Evolutionary conservation across 2,888 invertebrate species (phyloP), one percentile per base, ranked within the genome.

Genomic region (Cactoblastis cactorum): DNA sequence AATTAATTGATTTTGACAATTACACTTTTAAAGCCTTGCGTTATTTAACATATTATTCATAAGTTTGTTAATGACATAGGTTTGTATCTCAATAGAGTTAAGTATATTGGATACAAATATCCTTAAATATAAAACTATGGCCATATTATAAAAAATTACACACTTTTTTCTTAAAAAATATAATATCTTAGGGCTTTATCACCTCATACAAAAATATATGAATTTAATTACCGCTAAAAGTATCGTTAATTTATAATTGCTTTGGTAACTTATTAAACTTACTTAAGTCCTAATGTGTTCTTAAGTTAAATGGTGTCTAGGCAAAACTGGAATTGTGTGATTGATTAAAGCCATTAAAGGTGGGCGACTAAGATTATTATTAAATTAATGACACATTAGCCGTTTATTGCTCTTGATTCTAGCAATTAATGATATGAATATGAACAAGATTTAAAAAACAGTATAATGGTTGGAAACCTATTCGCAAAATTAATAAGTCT

Each of bases 201-300:
- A 67, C 69, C 65, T 72, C 57, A 54, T 84, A 83, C 60, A 84
- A 85, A 86, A 83, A 83, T 80, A 84, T 78, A 73, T 71, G 54
- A 69, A 69, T 66, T 63, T 69, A 58, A 63, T 67, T 68, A 60
- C 61, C 56, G 56, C 69, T 73, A 74, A 56, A 66, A 55, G 53
- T 53, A 70, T 62, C 55, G 74, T 77, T 77, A 80, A 64, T 67
- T 28, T 63, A 61, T 49, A 76, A 84, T 84, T 83, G 86, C 88
- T 88, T 88, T 88, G 88, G 88, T 88, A 88, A 88, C 88, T 87
- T 82, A 86, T 73, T 74, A 71, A 59, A 70, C 65, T 69, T 69
- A 72, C 75, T 77, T 78, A 80, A 48, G 56, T 54, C 52, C 67
- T 73, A 73, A 57, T 54, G 55, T 63, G 64, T 71, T 66, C 62